phyloP scores from a whole-genome alignment of 2,888 invertebrate species.

The Patella depressa region DNA sequence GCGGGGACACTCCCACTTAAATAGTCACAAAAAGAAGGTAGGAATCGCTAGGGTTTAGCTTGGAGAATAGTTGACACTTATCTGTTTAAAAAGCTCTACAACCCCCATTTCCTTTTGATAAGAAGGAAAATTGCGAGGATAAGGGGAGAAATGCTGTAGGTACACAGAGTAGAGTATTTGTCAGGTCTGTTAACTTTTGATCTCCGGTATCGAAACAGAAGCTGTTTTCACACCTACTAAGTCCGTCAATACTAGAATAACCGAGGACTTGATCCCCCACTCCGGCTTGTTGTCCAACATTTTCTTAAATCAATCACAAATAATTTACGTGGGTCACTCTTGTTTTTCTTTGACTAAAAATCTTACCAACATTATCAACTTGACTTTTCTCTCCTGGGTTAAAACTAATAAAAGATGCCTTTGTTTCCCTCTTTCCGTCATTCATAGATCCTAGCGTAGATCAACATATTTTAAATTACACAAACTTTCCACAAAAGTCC shows the following conservation, averaged over 20 bases:
- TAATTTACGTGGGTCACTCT: neutral
- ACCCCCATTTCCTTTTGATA: neutral
- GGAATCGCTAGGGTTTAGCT: too few relatives aligned
- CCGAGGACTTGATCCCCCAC: neutral
- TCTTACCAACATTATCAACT: neutral
- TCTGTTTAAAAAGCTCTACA: neutral
- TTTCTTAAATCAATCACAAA: neutral
- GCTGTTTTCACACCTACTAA: conserved; percentile 7
- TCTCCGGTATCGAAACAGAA: conserved; percentile 6
- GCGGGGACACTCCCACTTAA: too few relatives aligned
- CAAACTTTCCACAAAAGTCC: too few relatives aligned
- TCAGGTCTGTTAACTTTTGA: conserved; percentile 11
- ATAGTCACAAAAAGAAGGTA: too few relatives aligned
- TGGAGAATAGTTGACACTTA: too few relatives aligned
- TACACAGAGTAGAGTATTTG: conserved; percentile 5
- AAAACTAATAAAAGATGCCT: neutral
- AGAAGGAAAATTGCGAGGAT: conserved; percentile 1
- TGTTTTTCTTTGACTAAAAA: conserved; percentile 4
- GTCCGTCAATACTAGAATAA: neutral
- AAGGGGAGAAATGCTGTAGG: neutral
- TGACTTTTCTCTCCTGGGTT: neutral
- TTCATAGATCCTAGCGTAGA: too few relatives aligned
- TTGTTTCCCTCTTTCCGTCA: too few relatives aligned
- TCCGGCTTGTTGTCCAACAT: neutral
- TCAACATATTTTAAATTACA: too few relatives aligned